phyloP scores from a whole-genome alignment of 2,888 invertebrate species.

The Aleiodes testaceus region DNA sequence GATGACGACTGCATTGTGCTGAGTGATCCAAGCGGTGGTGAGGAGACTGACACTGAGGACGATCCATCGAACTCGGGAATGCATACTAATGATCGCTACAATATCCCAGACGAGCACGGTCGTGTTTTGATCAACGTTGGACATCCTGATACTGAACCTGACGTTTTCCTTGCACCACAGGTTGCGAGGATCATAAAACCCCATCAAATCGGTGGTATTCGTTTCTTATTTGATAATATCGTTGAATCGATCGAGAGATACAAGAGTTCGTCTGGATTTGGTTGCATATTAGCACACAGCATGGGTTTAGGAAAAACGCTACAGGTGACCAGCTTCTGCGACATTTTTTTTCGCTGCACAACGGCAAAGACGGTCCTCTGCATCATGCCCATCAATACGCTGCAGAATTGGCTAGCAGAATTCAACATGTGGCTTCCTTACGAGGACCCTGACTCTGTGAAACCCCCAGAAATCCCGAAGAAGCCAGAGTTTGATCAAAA shows the following conservation, averaged over 20 bases:
- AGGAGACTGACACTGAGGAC: conserved; percentile 86
- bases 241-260: conserved; percentile 94
- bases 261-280: conserved; percentile 88
- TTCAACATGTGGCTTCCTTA: conserved; percentile 97
- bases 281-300: conserved; percentile 98
- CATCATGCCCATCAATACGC: conserved; percentile 98
- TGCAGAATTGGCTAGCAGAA: conserved; percentile 98
- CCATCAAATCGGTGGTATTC: conserved; percentile 96
- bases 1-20: conserved; percentile 92
- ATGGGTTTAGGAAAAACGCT: conserved; percentile 99
- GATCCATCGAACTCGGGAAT: conserved; percentile 94
- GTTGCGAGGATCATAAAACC: conserved; percentile 94
- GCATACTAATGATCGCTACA: conserved; percentile 94
- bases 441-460: conserved; percentile 73
- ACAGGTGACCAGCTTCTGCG: conserved; percentile 95
- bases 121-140: conserved; percentile 92
- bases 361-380: conserved; percentile 91
- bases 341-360: conserved; percentile 94
- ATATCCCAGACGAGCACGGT: conserved; percentile 92
- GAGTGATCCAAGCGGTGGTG: conserved; percentile 86
- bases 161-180: conserved; percentile 93
- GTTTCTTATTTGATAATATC: conserved; percentile 97
- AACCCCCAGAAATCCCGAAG: conserved; percentile 37
- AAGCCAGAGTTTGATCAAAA: conserved; percentile 53
- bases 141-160: conserved; percentile 91